These are phyloP conservation scores for Gobionotothen gibberifrons DNA, from an alignment of 2,797 vertebrate genomes.

Conservation along the genomic window DNA sequence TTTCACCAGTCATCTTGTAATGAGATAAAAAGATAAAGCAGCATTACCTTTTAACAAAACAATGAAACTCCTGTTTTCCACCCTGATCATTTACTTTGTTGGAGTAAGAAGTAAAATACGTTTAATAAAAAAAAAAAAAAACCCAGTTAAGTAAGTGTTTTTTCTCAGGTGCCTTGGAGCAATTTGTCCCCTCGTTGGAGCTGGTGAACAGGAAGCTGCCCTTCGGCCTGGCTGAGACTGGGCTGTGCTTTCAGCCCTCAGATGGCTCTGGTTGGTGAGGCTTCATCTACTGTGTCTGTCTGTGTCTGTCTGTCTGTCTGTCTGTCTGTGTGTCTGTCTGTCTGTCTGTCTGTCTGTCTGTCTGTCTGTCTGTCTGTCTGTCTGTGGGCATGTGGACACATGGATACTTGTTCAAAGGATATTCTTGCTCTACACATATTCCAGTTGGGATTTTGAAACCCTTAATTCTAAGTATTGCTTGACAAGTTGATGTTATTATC, in stretches of 20 bases:
- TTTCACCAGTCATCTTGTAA: background rate
- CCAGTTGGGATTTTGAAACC: background rate
- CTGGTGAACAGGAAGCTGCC: slow-evolving; percentile 91
- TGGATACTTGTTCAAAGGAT: background rate
- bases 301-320: too few relatives aligned
- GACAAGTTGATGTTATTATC: background rate
- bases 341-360: background rate
- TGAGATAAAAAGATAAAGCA: background rate
- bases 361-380: background rate
- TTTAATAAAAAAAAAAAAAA: background rate
- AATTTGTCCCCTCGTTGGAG: slow-evolving; percentile 86
- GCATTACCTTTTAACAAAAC: background rate
- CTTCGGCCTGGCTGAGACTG: slow-evolving; percentile 92
- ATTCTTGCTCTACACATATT: background rate
- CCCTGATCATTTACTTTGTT: background rate
- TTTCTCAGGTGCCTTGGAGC: slow-evolving; percentile 87
- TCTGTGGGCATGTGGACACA: background rate
- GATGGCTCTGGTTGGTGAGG: slow-evolving; percentile 80
- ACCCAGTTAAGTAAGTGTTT: background rate
- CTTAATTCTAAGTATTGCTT: background rate
- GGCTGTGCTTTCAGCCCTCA: slow-evolving; percentile 87
- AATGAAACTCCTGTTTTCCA: background rate
- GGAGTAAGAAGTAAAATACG: too few relatives aligned
- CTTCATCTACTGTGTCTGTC: slow-evolving; percentile 25
- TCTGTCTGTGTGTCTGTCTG: background rate